Evolutionary conservation across 2,797 vertebrate genomes (phyloP).

Genomic region (Eremophila alpestris): DNA sequence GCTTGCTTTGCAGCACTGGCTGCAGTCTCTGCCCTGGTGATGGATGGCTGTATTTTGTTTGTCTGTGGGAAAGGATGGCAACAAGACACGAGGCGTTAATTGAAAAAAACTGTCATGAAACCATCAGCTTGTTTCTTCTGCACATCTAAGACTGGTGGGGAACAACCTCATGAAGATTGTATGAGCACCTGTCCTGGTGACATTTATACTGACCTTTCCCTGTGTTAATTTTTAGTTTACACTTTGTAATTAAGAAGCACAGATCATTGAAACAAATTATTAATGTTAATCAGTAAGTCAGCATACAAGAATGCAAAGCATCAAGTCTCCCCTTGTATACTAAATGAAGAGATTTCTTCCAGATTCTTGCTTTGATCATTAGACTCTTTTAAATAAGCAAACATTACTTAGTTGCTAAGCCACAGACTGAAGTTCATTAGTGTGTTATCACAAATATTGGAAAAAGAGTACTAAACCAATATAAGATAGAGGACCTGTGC

Average conservation of each 20-base stretch:
- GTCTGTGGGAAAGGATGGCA: background rate
- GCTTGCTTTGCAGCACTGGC: background rate
- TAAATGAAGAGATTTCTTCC: constrained; percentile 42
- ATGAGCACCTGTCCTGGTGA: background rate
- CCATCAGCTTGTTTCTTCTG: background rate
- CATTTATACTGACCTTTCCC: background rate
- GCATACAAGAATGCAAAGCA: constrained; percentile 27
- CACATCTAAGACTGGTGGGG: background rate
- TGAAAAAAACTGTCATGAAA: background rate
- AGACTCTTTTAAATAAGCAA: constrained; percentile 47
- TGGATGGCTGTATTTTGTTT: background rate
- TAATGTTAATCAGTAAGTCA: constrained; percentile 16
- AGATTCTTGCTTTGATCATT: constrained; percentile 59
- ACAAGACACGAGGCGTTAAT: background rate
- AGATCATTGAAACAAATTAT: background rate
- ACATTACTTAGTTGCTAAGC: constrained; percentile 62
- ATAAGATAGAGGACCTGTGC: constrained; percentile 11
- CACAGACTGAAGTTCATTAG: constrained; percentile 51
- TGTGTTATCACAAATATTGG: constrained; percentile 50
- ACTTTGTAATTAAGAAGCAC: background rate
- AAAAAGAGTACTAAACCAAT: constrained; percentile 49
- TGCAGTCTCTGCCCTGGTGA: background rate
- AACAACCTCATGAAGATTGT: background rate
- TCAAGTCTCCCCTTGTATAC: constrained; percentile 5
- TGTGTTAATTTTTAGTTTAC: background rate